Base-by-base conservation (phyloP, 1,140 invertebrate genomes). In the Papilio machaon region DNA sequence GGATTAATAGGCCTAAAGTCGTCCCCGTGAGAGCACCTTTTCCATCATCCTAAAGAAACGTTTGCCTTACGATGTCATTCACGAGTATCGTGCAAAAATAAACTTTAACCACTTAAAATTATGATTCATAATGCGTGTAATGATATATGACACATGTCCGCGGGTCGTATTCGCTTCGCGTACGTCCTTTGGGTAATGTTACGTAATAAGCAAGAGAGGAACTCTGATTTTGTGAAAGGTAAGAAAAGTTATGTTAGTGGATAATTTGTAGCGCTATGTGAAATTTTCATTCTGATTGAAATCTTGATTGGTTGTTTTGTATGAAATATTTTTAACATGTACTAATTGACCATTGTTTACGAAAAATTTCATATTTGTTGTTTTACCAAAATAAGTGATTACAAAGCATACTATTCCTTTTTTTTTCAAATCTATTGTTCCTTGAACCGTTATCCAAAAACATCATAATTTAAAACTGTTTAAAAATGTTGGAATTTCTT, bases 161-260 rank as follows among this genome's bases (percentile, higher is more conserved):
- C 80, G 77, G 82, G 80, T 79, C 78, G 88, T 94, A 92, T 93
- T 90, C 92, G 81, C 77, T 80, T 80, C 89, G 91, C 91, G 91
- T 91, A 76, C 85, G 92, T 90, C 93, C 91, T 94, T 89, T 91
- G 91, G 92, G 93, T 91, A 90, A 94, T 94, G 92, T 94, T 93
- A 91, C 88, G 91, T 94, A 94, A 94, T 94, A 92, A 89, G 89
- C 86, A 89, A 83, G 87, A 85, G 88, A 90, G 88, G 78, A 81
- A 84, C 83, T 86, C 90, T 93, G 92, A 94, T 94, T 94, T 91
- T 91, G 91, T 94, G 92, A 94, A 94, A 94, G 93, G 92, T 94
- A 94, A 92, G 89, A 93, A 94, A 94, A 94, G 90, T 91, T 92
- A 89, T 84, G 89, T 91, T 91, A 92, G 89, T 90, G 90, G 88